Evolutionary conservation across 92 coral and sea anemone species (phyloP).

Genomic region (Ricordea florida): DNA sequence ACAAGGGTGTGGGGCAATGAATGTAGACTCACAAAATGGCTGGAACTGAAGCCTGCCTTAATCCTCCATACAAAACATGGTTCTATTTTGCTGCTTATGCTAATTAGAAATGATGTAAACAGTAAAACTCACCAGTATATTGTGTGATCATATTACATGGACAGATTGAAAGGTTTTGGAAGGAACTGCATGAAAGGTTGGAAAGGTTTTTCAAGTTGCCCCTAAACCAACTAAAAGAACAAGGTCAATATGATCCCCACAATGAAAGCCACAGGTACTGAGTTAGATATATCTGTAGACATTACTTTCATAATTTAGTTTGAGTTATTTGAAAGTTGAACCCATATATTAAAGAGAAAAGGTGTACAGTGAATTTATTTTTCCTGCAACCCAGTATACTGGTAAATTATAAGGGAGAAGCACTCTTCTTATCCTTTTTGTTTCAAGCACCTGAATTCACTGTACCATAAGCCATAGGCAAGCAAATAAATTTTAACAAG

Average conservation of each 20-base stretch:
- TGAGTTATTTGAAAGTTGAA: too few relatives aligned
- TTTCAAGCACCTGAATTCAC: too few relatives aligned
- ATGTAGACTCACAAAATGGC: not conserved
- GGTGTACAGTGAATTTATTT: too few relatives aligned
- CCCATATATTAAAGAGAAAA: too few relatives aligned
- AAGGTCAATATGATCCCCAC: constrained; percentile 52
- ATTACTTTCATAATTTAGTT: too few relatives aligned
- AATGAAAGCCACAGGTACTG: constrained; percentile 49
- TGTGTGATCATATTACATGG: not conserved
- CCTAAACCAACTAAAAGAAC: constrained; percentile 44
- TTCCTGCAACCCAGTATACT: too few relatives aligned
- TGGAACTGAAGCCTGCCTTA: not conserved
- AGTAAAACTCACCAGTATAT: too few relatives aligned
- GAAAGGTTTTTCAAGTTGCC: constrained; percentile 59
- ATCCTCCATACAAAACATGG: not conserved
- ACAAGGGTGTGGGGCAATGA: too few relatives aligned
- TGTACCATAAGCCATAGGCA: too few relatives aligned
- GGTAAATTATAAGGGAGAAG: too few relatives aligned
- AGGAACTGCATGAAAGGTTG: constrained; percentile 54
- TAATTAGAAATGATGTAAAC: not conserved
- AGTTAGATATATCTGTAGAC: not conserved
- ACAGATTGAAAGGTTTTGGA: constrained; percentile 64
- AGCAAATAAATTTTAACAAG: too few relatives aligned
- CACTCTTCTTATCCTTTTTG: too few relatives aligned
- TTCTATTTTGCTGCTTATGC: not conserved